Conservation (phyloP, 2,888 invertebrate species). For the Acleris holmiana region DNA sequence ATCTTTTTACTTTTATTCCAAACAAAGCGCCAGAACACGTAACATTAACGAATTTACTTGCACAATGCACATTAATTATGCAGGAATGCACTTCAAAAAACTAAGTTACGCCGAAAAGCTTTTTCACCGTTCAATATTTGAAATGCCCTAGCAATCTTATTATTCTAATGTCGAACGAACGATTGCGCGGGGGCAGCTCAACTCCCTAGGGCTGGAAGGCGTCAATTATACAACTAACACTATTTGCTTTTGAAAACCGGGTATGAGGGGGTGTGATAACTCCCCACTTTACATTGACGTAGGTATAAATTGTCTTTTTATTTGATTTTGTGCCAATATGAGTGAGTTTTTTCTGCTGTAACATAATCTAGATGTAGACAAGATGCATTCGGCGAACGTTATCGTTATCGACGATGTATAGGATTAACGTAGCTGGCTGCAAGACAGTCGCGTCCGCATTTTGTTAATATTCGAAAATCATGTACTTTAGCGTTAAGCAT, state of each 20-base stretch:
- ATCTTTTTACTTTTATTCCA: not conserved
- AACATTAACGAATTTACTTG: constrained; percentile 7
- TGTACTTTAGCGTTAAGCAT: too few relatives aligned
- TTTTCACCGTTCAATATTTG: constrained; percentile 33
- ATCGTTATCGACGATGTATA: too few relatives aligned
- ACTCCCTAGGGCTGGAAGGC: constrained; percentile 27
- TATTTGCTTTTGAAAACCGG: constrained; percentile 31
- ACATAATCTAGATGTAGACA: too few relatives aligned
- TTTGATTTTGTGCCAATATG: not conserved
- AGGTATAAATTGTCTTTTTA: too few relatives aligned
- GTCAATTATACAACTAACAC: constrained; percentile 37
- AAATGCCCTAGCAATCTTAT: constrained; percentile 33
- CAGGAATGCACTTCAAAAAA: constrained; percentile 30
- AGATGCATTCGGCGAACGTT: too few relatives aligned
- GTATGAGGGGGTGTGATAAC: constrained; percentile 8
- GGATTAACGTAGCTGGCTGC: too few relatives aligned
- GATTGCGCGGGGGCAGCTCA: constrained; percentile 31
- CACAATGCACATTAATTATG: constrained; percentile 30
- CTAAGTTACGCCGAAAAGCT: constrained; percentile 34
- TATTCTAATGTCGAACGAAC: constrained; percentile 34
- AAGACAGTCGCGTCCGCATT: too few relatives aligned
- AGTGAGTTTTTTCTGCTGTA: not conserved
- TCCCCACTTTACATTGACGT: not conserved
- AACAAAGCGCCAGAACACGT: constrained; percentile 7
- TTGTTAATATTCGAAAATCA: too few relatives aligned